Base-by-base conservation (phyloP, 2,888 invertebrate genomes). In the Oscheius sp. region DNA sequence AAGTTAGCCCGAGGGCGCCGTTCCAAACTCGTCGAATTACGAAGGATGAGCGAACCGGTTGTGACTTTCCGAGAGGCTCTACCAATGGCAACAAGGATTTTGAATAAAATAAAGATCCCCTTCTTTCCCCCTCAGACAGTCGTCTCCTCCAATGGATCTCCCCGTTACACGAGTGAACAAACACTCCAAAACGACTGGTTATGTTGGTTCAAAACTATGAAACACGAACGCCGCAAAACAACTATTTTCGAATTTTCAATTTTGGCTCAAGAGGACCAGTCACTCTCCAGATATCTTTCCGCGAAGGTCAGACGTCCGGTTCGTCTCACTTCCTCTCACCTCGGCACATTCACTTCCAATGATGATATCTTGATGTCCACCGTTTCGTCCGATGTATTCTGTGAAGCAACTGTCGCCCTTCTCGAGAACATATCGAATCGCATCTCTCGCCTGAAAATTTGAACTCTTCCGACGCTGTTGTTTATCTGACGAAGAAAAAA, bases 321-420 rank as follows among this genome's bases (percentile, higher is more conserved):
- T 48, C 25, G 23, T 23, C 25, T 37, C 37, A 25, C 25, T 5
- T 48, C 48, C 23, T 48, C 23, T 58, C 23, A 82, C 82, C 72
- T 85, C 85, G 6, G 85, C 85, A 70, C 85, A 85, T 57, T 85
- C 85, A 39, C 81, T 81, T 20, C 85, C 85, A 65, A 84, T 83
- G 57, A 84, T 84, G 39, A 85, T 85, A 70, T 85, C 85, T 66
- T 85, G 85, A 70, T 85, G 85, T 5, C 85, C 85, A 45, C 85
- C 85, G 67, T 85, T 85, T 42, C 80, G 75, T 10, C 85, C 85
- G 55, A 85, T 85, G 73, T 85, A 85, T 64, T 85, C 85, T 1
- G 85, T 85, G 79, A 85, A 85, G 66, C 85, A 85, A 50, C 80
- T 81, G 76, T 85, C 85, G 39, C 85, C 85, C 50, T 82, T 78